Percentiles rank a stretch among this genome's conserved stretches.
These are phyloP conservation scores for Chloebia gouldiae DNA, from an alignment of 2,113 vertebrate genomes.

Conservation along the genomic window DNA sequence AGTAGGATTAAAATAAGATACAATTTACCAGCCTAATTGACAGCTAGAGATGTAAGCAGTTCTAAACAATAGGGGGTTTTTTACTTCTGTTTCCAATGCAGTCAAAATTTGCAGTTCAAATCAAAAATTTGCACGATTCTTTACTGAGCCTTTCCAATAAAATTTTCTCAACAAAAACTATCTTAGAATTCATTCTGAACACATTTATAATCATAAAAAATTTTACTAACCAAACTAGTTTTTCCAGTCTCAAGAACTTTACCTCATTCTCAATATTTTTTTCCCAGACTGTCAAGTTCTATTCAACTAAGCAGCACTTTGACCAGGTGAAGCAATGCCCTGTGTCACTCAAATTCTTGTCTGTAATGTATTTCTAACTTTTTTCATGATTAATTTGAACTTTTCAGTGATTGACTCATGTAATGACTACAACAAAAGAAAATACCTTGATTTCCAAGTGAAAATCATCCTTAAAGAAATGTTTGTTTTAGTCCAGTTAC, in stretches of 20 bases:
- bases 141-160: background rate
- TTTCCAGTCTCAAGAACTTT: background rate
- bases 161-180: background rate
- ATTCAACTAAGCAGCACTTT: background rate
- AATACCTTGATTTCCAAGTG: background rate
- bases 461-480: background rate
- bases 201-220: background rate
- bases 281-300: background rate
- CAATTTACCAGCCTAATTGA: background rate
- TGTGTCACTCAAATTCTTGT: background rate
- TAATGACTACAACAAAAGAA: background rate
- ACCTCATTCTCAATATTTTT: background rate
- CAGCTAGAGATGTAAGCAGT: background rate
- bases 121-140: background rate
- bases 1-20: background rate
- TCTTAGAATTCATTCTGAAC: background rate
- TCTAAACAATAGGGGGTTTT: background rate
- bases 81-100: background rate
- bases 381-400: background rate
- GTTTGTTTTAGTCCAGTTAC: background rate
- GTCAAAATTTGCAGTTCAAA: background rate
- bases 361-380: background rate
- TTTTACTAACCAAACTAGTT: background rate
- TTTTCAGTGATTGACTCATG: background rate
- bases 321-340: background rate